Conservation (phyloP, 2,888 invertebrate genomes). For the Linyphia triangularis region DNA sequence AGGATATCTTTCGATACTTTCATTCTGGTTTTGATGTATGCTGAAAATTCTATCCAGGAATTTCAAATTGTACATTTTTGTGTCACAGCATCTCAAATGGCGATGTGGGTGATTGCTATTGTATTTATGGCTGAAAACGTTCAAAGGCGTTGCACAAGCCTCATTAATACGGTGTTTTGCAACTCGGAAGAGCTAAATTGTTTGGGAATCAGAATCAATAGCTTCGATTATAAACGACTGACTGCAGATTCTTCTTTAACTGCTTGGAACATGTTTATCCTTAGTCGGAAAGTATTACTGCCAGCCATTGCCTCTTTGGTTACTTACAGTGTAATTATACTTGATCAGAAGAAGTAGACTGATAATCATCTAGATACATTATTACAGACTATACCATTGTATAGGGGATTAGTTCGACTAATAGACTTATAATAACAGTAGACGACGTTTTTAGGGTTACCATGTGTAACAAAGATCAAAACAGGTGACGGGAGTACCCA, state of each 20-base stretch:
- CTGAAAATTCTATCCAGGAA: background rate
- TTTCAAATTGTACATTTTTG: background rate
- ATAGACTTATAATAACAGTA: too few relatives aligned
- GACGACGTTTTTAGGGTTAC: too few relatives aligned
- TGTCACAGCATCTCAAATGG: background rate
- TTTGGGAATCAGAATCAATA: background rate
- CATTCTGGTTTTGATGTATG: background rate
- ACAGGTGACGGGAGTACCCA: too few relatives aligned
- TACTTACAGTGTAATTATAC: background rate
- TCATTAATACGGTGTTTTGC: background rate
- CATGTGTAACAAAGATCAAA: too few relatives aligned
- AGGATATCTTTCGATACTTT: background rate
- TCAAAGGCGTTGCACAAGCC: background rate
- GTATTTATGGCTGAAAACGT: background rate
- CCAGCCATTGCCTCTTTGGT: background rate
- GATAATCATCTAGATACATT: too few relatives aligned
- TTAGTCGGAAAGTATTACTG: background rate
- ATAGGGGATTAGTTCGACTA: too few relatives aligned
- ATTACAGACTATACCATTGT: too few relatives aligned
- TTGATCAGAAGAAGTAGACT: background rate
- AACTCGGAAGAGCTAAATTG: background rate
- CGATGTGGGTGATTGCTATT: background rate
- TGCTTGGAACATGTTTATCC: background rate
- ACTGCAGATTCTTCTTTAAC: background rate
- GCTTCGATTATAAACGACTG: background rate